phyloP scores from a whole-genome alignment of 2,888 invertebrate species.

The Philopedon plagiatum region DNA sequence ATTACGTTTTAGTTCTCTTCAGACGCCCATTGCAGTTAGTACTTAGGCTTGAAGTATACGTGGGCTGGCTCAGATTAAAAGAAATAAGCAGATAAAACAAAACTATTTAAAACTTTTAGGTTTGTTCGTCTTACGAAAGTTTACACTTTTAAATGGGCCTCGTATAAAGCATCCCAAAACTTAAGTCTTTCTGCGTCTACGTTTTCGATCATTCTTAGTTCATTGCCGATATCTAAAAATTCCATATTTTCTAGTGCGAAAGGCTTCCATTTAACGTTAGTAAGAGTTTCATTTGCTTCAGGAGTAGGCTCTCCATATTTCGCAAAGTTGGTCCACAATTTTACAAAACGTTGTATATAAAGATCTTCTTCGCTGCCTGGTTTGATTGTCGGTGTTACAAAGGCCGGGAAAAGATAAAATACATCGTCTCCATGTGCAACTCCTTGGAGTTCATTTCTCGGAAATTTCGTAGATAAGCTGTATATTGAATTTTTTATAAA shows the following conservation, averaged over 20 bases:
- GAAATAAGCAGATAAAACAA: neutral
- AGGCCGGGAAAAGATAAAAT: constrained; percentile 60
- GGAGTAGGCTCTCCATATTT: constrained; percentile 61
- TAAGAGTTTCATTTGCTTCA: constrained; percentile 53
- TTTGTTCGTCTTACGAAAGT: neutral
- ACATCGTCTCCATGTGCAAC: constrained; percentile 63
- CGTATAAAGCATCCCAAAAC: constrained; percentile 62
- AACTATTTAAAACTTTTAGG: neutral
- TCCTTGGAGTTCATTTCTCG: constrained; percentile 54
- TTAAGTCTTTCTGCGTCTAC: constrained; percentile 59
- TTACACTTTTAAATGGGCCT: constrained; percentile 38
- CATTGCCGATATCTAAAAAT: constrained; percentile 61
- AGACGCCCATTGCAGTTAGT: no score
- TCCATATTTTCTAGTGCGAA: constrained; percentile 53
- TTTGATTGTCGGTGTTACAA: constrained; percentile 53
- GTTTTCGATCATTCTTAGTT: constrained; percentile 56
- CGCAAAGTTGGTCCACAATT: constrained; percentile 65
- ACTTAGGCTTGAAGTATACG: no score
- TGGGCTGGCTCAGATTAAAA: no score
- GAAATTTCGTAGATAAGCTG: constrained; percentile 49
- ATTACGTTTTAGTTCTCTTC: no score
- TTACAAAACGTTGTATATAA: constrained; percentile 60
- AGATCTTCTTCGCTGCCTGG: constrained; percentile 57
- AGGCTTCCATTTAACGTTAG: constrained; percentile 60
- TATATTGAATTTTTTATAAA: constrained; percentile 52